These are phyloP conservation scores for Poecile montanus DNA, from an alignment of 2,797 vertebrate species.

Conservation along the genomic window DNA sequence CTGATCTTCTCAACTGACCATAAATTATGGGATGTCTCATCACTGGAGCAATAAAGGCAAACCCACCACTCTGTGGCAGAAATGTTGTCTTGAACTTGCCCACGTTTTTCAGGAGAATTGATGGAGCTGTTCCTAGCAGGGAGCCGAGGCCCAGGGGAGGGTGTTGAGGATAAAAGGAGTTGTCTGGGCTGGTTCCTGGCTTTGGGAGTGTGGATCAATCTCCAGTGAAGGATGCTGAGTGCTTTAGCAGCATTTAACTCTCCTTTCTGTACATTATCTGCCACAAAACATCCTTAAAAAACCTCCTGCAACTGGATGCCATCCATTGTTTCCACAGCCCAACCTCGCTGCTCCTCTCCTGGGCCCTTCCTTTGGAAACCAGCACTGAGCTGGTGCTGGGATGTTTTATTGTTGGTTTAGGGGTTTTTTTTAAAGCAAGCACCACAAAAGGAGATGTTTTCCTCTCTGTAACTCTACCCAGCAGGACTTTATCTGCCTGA, in stretches of 20 bases:
- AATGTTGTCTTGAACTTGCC: background rate
- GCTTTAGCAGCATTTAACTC: slow-evolving; percentile 1
- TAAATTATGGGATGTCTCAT: background rate
- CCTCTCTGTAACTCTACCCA: background rate
- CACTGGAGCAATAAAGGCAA: background rate
- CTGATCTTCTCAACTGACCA: background rate
- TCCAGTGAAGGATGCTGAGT: background rate
- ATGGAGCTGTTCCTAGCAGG: slow-evolving; percentile 29
- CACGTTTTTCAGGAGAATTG: background rate
- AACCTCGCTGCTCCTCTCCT: background rate
- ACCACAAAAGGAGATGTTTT: background rate
- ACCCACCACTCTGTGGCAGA: background rate
- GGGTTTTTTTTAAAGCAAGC: background rate
- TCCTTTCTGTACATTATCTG: background rate
- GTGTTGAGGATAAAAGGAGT: background rate
- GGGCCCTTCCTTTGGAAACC: background rate
- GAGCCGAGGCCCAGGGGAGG: background rate
- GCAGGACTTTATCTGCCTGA: background rate
- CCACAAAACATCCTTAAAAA: background rate
- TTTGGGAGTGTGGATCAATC: background rate
- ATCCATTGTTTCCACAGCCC: background rate
- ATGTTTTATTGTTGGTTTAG: background rate
- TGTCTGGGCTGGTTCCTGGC: slow-evolving; percentile 10
- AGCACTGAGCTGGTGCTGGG: background rate
- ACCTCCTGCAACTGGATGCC: background rate